Conservation (phyloP, 2,888 invertebrate species). For the Nasonovia ribisnigri region DNA sequence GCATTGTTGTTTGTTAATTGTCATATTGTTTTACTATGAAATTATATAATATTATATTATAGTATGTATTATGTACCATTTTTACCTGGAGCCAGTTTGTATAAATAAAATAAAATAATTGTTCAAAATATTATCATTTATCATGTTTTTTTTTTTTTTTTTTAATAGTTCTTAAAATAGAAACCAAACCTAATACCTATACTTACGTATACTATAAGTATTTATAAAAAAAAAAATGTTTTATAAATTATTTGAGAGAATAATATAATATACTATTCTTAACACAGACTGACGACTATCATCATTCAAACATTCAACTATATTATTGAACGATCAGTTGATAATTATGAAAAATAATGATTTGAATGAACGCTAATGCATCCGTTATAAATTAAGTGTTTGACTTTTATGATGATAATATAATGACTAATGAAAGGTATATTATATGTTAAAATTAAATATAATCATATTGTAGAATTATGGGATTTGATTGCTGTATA, state of each 20-base stretch:
- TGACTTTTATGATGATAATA: background rate
- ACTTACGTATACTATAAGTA: background rate
- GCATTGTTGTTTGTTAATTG: too few species aligned
- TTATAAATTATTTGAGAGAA: background rate
- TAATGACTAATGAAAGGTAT: background rate
- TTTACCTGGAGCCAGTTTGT: too few species aligned
- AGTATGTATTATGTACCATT: too few species aligned
- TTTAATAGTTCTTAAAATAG: background rate
- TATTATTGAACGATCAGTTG: background rate
- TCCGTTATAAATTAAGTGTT: background rate
- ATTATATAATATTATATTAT: too few species aligned
- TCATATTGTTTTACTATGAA: too few species aligned
- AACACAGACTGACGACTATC: background rate
- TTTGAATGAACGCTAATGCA: background rate
- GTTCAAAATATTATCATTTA: background rate
- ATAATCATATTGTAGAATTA: background rate
- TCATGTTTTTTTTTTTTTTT: background rate
- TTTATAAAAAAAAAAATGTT: background rate
- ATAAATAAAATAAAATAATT: background rate
- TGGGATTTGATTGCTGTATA: background rate
- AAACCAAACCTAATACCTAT: background rate
- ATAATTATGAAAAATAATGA: background rate
- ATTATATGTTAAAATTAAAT: background rate
- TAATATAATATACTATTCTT: background rate
- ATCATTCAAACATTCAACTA: background rate